These are phyloP conservation scores for Hyles lineata DNA, from an alignment of 2,888 invertebrate genomes.

Conservation along the genomic window DNA sequence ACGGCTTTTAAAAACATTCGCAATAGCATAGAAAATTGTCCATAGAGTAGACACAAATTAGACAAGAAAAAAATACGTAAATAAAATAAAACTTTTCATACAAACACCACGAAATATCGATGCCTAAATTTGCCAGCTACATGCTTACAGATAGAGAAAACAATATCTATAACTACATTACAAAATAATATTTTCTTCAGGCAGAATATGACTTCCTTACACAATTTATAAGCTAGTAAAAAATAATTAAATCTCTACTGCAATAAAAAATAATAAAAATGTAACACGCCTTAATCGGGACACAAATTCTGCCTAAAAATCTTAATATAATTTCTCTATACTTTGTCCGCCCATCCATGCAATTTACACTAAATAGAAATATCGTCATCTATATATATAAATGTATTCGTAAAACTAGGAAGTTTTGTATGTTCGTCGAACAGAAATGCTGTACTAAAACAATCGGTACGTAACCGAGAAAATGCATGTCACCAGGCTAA, in stretches of 20 bases:
- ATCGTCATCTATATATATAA: background rate
- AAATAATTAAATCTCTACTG: background rate
- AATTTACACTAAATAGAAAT: background rate
- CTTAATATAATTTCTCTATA: background rate
- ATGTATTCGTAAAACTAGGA: background rate
- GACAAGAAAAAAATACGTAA: too few species aligned
- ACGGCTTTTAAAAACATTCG: too few species aligned
- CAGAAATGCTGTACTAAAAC: background rate
- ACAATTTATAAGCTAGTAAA: background rate
- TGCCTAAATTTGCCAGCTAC: background rate
- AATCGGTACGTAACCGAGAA: background rate
- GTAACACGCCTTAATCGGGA: background rate
- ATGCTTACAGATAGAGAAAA: background rate
- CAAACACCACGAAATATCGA: background rate
- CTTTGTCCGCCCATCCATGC: background rate
- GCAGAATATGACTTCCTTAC: constrained; percentile 6
- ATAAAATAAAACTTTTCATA: background rate
- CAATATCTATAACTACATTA: background rate
- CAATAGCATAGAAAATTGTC: too few species aligned
- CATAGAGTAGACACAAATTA: too few species aligned
- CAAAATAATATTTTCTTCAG: constrained; percentile 2
- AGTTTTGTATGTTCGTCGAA: background rate
- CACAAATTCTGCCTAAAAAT: background rate
- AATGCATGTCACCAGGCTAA: background rate
- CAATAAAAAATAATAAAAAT: constrained; percentile 4